A percentile compares a stretch with the other conserved stretches of the same genome.
Evolutionary conservation across 1,140 invertebrate genomes (phyloP).

Genomic region (Venturia canescens): DNA sequence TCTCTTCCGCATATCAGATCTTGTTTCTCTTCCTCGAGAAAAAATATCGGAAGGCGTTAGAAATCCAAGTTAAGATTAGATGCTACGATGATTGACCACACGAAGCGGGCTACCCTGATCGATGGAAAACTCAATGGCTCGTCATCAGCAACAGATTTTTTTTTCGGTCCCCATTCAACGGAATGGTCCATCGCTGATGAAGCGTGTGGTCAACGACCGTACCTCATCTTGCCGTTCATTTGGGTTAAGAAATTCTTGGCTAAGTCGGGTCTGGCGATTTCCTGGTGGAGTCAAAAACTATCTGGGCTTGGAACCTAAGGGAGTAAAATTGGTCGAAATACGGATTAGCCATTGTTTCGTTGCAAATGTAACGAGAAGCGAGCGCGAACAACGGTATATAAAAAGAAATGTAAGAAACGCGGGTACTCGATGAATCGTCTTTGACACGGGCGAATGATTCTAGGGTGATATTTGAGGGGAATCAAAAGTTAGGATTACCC

Average conservation of each 20-base stretch:
- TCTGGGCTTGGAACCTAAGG: too few relatives aligned
- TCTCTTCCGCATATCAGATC: background rate
- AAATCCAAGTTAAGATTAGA: background rate
- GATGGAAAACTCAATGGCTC: background rate
- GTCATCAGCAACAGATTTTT: background rate
- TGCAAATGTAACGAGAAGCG: background rate
- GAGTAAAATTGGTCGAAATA: too few relatives aligned
- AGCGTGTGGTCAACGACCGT: background rate
- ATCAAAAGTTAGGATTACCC: constrained; percentile 82
- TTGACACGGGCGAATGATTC: background rate
- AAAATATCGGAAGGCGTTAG: background rate
- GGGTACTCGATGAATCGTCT: background rate
- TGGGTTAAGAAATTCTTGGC: background rate
- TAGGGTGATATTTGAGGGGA: background rate
- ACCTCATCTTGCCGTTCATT: background rate
- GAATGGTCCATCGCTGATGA: background rate
- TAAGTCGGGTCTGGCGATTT: background rate
- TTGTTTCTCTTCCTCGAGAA: background rate
- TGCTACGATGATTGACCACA: background rate
- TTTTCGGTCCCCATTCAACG: background rate
- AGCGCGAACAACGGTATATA: background rate
- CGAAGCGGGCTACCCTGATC: background rate
- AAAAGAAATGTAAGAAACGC: background rate
- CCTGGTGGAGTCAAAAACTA: too few relatives aligned
- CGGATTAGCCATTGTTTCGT: too few relatives aligned